These are phyloP conservation scores for Leptodactylus fallax DNA, from an alignment of 2,797 vertebrate genomes.

Conservation along the genomic window DNA sequence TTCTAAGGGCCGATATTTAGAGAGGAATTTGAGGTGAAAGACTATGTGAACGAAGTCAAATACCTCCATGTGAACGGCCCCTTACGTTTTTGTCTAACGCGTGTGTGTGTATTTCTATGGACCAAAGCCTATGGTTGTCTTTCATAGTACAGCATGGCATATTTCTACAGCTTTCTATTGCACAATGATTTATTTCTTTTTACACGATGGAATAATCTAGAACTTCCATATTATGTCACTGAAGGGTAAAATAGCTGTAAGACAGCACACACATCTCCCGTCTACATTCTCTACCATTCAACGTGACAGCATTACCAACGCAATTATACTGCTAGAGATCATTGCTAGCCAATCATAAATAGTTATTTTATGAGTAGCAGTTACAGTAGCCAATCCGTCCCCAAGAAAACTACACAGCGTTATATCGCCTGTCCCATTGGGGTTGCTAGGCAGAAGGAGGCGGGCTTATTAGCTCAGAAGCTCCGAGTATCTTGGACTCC, in stretches of 20 bases:
- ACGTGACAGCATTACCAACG: background rate
- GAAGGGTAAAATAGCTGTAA: background rate
- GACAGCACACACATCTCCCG: background rate
- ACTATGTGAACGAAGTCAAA: too few relatives aligned
- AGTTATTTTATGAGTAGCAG: background rate
- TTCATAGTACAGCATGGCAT: too few relatives aligned
- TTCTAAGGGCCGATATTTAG: too few relatives aligned
- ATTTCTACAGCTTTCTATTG: too few relatives aligned
- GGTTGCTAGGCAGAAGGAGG: slow-evolving; percentile 42
- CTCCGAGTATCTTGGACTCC: slow-evolving; percentile 7
- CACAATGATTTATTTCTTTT: too few relatives aligned
- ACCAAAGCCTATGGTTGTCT: too few relatives aligned
- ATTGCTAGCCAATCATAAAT: background rate
- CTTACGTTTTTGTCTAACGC: too few relatives aligned
- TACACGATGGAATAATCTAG: background rate
- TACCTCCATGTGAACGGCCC: too few relatives aligned
- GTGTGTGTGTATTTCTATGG: too few relatives aligned
- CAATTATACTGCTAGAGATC: background rate
- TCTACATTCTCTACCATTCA: background rate
- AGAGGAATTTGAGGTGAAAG: too few relatives aligned
- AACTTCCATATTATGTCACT: background rate
- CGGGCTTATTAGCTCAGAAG: background rate
- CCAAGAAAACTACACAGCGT: background rate
- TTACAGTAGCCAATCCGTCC: slow-evolving; percentile 35
- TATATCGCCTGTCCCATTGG: background rate